These are phyloP conservation scores for Microcebus griseorufus DNA, from an alignment of 2,113 vertebrate species.

Conservation along the genomic window DNA sequence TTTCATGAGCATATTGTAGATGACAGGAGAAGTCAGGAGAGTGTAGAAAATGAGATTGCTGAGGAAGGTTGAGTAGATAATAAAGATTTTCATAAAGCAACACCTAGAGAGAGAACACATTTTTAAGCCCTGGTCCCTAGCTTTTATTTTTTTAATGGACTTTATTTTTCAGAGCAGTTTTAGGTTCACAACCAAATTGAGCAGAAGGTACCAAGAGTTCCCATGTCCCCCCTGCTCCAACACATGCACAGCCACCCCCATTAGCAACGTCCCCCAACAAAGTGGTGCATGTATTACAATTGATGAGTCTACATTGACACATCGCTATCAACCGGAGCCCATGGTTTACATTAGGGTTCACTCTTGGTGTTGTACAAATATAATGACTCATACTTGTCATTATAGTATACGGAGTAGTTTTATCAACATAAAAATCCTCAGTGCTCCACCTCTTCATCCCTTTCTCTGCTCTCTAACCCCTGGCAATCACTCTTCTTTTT, in stretches of 20 bases:
- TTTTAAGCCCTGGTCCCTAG: background rate
- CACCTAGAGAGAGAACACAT: background rate
- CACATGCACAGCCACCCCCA: background rate
- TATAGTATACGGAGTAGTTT: background rate
- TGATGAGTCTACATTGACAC: background rate
- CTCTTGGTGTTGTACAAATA: background rate
- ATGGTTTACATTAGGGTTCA: background rate
- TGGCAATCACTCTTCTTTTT: background rate
- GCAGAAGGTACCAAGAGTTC: background rate
- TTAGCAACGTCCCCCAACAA: too few species aligned
- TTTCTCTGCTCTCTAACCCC: background rate
- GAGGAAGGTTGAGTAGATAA: background rate
- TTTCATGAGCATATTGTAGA: background rate
- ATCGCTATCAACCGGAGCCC: too few species aligned
- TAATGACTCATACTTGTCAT: background rate
- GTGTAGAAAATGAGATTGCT: background rate
- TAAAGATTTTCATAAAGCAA: background rate
- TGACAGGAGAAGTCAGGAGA: background rate
- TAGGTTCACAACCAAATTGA: background rate
- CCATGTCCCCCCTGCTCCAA: background rate
- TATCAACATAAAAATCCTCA: background rate
- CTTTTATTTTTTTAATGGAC: background rate
- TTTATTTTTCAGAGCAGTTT: background rate
- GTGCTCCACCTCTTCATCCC: too few species aligned
- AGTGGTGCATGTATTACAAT: background rate